Conservation (phyloP, 2,797 vertebrate species). For the Manis javanica region DNA sequence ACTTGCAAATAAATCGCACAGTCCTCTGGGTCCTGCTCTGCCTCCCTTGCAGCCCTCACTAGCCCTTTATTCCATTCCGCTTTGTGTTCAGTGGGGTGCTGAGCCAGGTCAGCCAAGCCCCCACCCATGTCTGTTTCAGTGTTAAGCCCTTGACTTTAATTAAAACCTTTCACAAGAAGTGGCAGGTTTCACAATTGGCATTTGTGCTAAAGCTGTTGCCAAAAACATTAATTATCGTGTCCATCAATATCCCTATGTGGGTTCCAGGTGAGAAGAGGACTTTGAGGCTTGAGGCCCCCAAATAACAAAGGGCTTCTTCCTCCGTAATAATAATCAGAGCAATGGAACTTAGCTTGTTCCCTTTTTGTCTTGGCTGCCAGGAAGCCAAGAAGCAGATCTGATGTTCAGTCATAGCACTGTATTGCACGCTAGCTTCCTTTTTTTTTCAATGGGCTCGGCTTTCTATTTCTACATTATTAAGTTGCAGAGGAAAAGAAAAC, state of each 20-base stretch:
- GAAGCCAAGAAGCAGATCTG: constrained; percentile 37
- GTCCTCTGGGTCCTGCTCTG: neutral
- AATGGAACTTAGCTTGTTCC: neutral
- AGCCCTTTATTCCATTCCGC: neutral
- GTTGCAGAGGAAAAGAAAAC: constrained; percentile 46
- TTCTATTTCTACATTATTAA: constrained; percentile 53
- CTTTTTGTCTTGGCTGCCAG: constrained; percentile 38
- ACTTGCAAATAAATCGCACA: neutral
- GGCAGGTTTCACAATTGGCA: constrained; percentile 64
- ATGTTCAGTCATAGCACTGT: neutral
- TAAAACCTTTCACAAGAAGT: constrained; percentile 63
- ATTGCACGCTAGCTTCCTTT: constrained; percentile 21
- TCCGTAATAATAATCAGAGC: neutral
- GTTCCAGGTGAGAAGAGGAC: constrained; percentile 69
- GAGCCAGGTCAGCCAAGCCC: constrained; percentile 1
- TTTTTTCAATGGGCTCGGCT: neutral
- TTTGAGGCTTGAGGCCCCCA: constrained; percentile 17
- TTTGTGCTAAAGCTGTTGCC: constrained; percentile 55
- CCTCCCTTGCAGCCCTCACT: neutral
- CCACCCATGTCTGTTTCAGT: neutral
- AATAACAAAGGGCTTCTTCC: constrained; percentile 50
- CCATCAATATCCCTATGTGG: constrained; percentile 43
- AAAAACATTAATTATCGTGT: constrained; percentile 64
- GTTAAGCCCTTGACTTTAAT: constrained; percentile 69
- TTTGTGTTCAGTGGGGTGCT: neutral